Base-by-base conservation (phyloP, 2,113 vertebrate species). In the Dinomys branickii region DNA sequence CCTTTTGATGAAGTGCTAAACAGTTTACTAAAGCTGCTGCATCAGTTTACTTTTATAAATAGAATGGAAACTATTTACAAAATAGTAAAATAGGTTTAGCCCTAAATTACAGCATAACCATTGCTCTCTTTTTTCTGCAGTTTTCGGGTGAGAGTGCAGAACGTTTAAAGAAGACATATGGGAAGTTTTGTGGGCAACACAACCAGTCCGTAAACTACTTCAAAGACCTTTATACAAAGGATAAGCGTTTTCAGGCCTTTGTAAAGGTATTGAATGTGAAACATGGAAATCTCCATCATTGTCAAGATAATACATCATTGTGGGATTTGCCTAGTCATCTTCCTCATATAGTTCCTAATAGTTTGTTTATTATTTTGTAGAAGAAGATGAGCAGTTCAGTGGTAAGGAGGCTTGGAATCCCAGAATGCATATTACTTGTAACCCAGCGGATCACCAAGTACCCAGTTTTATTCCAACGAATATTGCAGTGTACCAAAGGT, bases 381-480 rank as follows among this genome's bases (percentile, higher is more conserved):
- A 99, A 99, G 99, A 99, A 99, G 98, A 99, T 99, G 99, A 99
- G 99, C 97, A 99, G 99, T 94, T 98, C 99, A 2, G 97, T 99
- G 7, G 99, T 99, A 81, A 98, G 99, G 61, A 98, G 99, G 13
- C 98, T 99, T 38, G 99, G 99, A 41, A 99, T 99, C 97, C 99
- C 99, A 28, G 99, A 99, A 97, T 99, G 99, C 98, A 99, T 99
- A 93, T 97, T 99, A 97, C 98, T 99, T 63, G 99, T 99, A 75
- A 99, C 99, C 10, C 99, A 99, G 98, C 99, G 99, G 96, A 99
- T 99, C 98, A 99, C 99, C 41, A 99, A 99, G 97, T 99, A 99
- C 97, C 99, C 99, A 0, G 99, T 99, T 75, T 97, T 99, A 90
- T 98, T 99, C 88, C 99, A 99, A 90, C 99, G 99, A 96, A 99